Base-by-base conservation (phyloP, 2,888 invertebrate species). In the Drosophila niveifrons region DNA sequence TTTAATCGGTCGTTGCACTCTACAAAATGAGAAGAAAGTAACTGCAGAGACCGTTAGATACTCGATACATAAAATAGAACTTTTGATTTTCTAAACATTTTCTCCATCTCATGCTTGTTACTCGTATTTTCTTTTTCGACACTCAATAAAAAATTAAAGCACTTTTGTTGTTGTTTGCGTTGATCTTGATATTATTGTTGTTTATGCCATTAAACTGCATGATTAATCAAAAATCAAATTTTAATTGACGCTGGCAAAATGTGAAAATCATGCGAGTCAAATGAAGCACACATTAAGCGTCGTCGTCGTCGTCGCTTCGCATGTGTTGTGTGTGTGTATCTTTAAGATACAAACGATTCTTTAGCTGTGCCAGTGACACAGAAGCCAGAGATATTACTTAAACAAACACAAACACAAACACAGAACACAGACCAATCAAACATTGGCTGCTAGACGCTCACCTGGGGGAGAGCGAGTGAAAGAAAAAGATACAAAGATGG, bases 211-310 rank as follows among this genome's bases (percentile, higher is more conserved):
- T 80, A 71, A 46, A 44, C 65, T 64, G 80, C 75, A 78, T 88
- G 84, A 85, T 75, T 70, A 78, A 78, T 72, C 88, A 85, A 44
- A 88, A 85, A 85, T 73, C 52, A 52, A 62, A 66, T 72, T 85
- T 70, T 69, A 88, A 82, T 68, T 74, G 72, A 70, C 50, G 36
- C 44, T 51, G 41, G 48, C 41, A 67, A 82, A 78, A 75, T 72
- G 68, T 85, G 80, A 78, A 76, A 80, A 85, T 82, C 86, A 88
- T 85, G 85, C 68, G 47, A 72, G 69, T 63, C 82, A 82, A 84
- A 84, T 85, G 88, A 84, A 85, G 85, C 82, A 68, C 82, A 68
- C 72, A 75, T 80, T 80, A 70, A 77, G 65, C 57, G 66, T 36
- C 48, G 67, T 34, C 36, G 36, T 4, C 57, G 66, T 36, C 48